Percentiles rank a stretch among this genome's conserved stretches.
Evolutionary conservation across 2,113 vertebrate genomes (phyloP).

Genomic region (Ptychochromis oligacanthus): DNA sequence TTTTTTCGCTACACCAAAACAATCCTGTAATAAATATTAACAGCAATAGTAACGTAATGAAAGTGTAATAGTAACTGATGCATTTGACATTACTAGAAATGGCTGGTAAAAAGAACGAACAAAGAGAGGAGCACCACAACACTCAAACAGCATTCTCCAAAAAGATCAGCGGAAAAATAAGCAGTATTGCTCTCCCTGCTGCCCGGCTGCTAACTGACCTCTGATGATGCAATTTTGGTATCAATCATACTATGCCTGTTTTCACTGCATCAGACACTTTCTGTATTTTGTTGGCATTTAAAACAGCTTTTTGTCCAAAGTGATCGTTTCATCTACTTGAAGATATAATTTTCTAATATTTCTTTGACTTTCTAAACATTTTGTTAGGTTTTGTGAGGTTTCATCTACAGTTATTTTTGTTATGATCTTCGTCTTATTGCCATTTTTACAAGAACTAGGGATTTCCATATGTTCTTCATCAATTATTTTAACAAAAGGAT

Average conservation of each 20-base stretch:
- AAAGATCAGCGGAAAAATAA: neutral
- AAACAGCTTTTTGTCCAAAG: rapidly evolving
- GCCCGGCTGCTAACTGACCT: neutral
- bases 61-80: rapidly evolving
- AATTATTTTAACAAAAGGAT: neutral
- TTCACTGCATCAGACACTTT: neutral
- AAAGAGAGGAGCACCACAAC: rapidly evolving
- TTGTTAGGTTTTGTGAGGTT: rapidly evolving
- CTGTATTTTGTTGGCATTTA: neutral
- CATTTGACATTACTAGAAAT: too few species aligned
- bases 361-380: rapidly evolving
- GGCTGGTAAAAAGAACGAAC: rapidly evolving
- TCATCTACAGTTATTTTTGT: neutral
- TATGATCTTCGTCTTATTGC: neutral
- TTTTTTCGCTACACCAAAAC: too few species aligned
- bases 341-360: neutral
- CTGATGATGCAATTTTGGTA: rapidly evolving
- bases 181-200: too few species aligned
- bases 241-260: neutral
- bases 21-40: too few species aligned
- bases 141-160: rapidly evolving
- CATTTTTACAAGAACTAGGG: neutral
- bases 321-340: rapidly evolving
- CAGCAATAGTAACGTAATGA: too few species aligned
- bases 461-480: neutral